Base-by-base conservation (phyloP, 2,797 vertebrate species). In the Heteromormyrus szaboi region DNA sequence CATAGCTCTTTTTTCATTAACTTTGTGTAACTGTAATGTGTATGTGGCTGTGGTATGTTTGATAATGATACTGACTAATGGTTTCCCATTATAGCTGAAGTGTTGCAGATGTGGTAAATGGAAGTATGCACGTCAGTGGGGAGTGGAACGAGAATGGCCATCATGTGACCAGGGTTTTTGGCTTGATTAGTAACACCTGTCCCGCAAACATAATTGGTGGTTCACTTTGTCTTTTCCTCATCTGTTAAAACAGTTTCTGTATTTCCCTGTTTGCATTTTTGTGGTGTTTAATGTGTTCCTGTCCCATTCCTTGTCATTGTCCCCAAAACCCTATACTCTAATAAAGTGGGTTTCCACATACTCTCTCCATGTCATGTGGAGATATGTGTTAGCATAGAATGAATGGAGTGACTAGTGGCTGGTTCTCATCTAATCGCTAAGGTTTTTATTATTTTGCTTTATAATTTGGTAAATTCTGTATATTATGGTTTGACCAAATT, bases 241-340 rank as follows among this genome's bases (percentile, higher is more conserved):
- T 90, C 89, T 81, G 88, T n/a, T 68, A 56, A 84, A 86, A 83
- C 44, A 83, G 33, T 86, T 90, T 46, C 19, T 54, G 25, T 68
- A 86, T 86, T 88, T 81, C 83, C 50, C 50, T 59, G 68, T 50
- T 53, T 46, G 53, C 51, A 3, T 84, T 79, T 11, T 46, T 81
- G 76, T 81, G 76, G 41, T 46, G 6, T 46, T 44, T 81, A 81
- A 81, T 44, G 76, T 46, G 17, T 81, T 81, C 76, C 37, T 46
- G 41, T n/a, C 76, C 76, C 76, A 46, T 81, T 44, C 41, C 19
- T 19, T 81, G 41, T 46, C 68, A 81, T 81, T 46, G 37, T 81
- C 37, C 76, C 76, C 33, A 46, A 81, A 81, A 46, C 41, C 41
- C 6, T 46, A 72, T 72, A 46, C 76, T n/a, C 41, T 9, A 81